A percentile compares a stretch with the other conserved stretches of the same genome.
Evolutionary conservation across 1,140 invertebrate species (phyloP).

Genomic region (Harlomillsia oculata): DNA sequence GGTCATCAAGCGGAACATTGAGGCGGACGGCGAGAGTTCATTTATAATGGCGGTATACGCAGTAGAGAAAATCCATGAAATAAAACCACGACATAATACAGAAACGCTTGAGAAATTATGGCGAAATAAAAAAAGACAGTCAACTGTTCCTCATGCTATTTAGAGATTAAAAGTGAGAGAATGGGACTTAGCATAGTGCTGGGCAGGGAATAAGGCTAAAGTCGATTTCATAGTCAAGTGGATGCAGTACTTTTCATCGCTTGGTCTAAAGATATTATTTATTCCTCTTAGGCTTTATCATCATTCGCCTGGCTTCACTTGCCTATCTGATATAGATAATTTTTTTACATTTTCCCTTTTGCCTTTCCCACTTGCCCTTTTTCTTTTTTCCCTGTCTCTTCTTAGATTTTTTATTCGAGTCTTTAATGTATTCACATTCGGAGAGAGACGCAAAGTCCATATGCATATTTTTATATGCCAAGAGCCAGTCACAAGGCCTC

Average conservation of each 20-base stretch:
- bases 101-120: too few species aligned
- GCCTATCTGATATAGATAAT: conserved; percentile 7
- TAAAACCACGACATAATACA: background rate
- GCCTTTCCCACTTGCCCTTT: conserved; percentile 8
- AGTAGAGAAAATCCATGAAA: too few species aligned
- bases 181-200: background rate
- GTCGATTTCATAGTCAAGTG: background rate
- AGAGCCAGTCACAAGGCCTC: conserved; percentile 7
- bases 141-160: background rate
- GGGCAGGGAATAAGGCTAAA: background rate
- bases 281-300: conserved; percentile 11
- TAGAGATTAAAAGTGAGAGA: background rate
- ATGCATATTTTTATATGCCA: conserved; percentile 19
- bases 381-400: background rate
- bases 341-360: too few species aligned
- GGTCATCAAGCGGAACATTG: conserved; percentile 17
- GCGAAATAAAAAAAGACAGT: too few species aligned
- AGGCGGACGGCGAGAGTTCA: too few species aligned
- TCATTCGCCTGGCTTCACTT: conserved; percentile 12
- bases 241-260: too few species aligned
- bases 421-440: conserved; percentile 11
- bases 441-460: conserved; percentile 4
- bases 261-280: too few species aligned
- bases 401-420: too few species aligned
- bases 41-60: background rate